phyloP scores from a whole-genome alignment of 2,797 vertebrate genomes.

The Bucorvus abyssinicus region DNA sequence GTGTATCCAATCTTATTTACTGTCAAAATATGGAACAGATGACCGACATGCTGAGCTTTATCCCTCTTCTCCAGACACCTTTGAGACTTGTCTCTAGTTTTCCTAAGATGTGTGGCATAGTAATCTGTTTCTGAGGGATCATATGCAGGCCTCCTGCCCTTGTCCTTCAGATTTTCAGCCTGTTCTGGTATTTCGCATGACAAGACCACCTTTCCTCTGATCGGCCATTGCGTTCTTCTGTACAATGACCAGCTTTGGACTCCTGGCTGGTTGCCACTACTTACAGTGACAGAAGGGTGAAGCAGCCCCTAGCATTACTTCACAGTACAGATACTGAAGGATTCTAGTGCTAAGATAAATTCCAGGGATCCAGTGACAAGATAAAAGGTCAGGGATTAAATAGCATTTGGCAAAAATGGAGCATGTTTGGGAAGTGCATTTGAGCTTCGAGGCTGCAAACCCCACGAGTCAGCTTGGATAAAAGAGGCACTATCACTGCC shows the following conservation, averaged over 20 bases:
- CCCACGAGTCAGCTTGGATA: background rate
- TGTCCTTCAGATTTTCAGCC: background rate
- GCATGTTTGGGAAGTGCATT: background rate
- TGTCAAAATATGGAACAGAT: background rate
- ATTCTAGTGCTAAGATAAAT: background rate
- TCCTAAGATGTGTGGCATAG: background rate
- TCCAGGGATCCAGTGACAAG: too few species aligned
- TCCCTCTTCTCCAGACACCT: background rate
- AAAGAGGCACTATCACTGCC: background rate
- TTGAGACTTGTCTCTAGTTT: background rate
- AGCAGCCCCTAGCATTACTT: background rate
- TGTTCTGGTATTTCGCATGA: background rate
- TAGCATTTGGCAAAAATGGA: background rate
- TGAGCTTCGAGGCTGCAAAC: background rate
- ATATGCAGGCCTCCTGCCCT: background rate
- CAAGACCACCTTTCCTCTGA: background rate
- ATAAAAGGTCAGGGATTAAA: background rate
- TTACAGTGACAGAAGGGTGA: background rate
- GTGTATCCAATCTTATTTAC: background rate
- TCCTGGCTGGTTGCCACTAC: background rate
- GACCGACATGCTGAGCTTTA: rapidly evolving
- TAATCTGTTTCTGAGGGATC: background rate
- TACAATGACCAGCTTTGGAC: background rate
- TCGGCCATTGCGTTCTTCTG: rapidly evolving
- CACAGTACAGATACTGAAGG: background rate